A percentile compares a stretch with the other conserved stretches of the same genome.
Evolutionary conservation across 35 echinoderm and acorn worm species (phyloP).

Genomic region (Eucidaris tribuloides): DNA sequence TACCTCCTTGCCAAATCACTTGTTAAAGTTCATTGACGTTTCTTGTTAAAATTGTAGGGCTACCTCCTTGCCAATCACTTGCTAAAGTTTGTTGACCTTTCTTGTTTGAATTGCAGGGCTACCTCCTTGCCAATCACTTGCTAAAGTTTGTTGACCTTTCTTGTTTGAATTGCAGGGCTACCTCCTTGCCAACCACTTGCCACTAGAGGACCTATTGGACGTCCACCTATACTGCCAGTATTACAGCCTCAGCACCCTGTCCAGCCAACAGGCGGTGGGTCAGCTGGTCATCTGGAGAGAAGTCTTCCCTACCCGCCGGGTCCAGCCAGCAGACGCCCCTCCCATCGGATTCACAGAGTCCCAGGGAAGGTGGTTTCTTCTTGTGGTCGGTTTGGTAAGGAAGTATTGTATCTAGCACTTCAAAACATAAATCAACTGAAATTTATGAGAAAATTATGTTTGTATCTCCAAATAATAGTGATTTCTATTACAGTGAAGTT

Average conservation of each 20-base stretch:
- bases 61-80: neutral
- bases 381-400: slow-evolving; percentile 97
- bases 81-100: too few relatives aligned
- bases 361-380: slow-evolving; percentile 76
- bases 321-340: neutral
- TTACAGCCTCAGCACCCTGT: slow-evolving; percentile 71
- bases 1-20: neutral
- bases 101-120: slow-evolving; percentile 53
- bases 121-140: slow-evolving; percentile 89
- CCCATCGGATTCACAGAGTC: slow-evolving; percentile 51
- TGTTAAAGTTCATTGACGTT: too few relatives aligned
- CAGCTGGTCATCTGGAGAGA: slow-evolving; percentile 96
- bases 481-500: too few relatives aligned
- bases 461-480: too few relatives aligned
- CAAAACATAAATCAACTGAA: too few relatives aligned
- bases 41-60: slow-evolving; percentile 32
- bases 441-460: too few relatives aligned
- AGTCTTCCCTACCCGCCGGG: slow-evolving; percentile 65
- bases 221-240: slow-evolving; percentile 79
- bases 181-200: slow-evolving; percentile 87
- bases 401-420: too few relatives aligned
- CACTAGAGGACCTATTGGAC: slow-evolving; percentile 73
- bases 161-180: slow-evolving; percentile 65
- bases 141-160: too few relatives aligned
- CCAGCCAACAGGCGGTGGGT: slow-evolving; percentile 60